These are phyloP conservation scores for Cryptocephalus primarius DNA, from an alignment of 2,888 invertebrate species.

Conservation along the genomic window DNA sequence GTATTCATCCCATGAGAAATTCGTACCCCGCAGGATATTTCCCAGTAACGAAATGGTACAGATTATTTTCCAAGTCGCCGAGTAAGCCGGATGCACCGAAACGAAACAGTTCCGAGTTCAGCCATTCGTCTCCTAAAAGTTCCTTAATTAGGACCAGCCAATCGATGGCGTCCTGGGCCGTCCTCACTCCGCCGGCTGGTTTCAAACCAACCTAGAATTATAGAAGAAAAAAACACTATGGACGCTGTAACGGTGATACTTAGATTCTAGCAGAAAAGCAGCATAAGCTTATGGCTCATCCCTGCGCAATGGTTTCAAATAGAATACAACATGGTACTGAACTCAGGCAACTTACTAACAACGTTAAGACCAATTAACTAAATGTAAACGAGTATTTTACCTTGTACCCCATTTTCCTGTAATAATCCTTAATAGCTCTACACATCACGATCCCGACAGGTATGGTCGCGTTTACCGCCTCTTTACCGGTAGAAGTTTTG, in stretches of 20 bases:
- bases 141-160: slow-evolving; percentile 80
- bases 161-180: slow-evolving; percentile 69
- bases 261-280: no score
- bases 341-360: no score
- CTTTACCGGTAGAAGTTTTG: slow-evolving; percentile 97
- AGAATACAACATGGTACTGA: no score
- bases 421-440: slow-evolving; percentile 74
- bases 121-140: slow-evolving; percentile 80
- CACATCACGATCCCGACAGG: slow-evolving; percentile 90
- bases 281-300: no score
- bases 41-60: slow-evolving; percentile 37
- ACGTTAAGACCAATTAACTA: no score
- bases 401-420: slow-evolving; percentile 56
- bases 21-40: slow-evolving; percentile 24
- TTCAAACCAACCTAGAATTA: slow-evolving; percentile 78
- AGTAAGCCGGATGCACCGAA: slow-evolving; percentile 92
- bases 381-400: slow-evolving; percentile 31
- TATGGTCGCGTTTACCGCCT: slow-evolving; percentile 86
- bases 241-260: no score
- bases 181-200: slow-evolving; percentile 93
- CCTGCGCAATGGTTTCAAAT: no score
- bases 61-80: slow-evolving; percentile 57
- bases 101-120: slow-evolving; percentile 69
- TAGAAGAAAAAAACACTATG: no score
- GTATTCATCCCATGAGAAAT: slow-evolving; percentile 28